A percentile compares a stretch with the other conserved stretches of the same genome.
phyloP scores from a whole-genome alignment of 2,113 vertebrate genomes.

The Megaceryle torquata region DNA sequence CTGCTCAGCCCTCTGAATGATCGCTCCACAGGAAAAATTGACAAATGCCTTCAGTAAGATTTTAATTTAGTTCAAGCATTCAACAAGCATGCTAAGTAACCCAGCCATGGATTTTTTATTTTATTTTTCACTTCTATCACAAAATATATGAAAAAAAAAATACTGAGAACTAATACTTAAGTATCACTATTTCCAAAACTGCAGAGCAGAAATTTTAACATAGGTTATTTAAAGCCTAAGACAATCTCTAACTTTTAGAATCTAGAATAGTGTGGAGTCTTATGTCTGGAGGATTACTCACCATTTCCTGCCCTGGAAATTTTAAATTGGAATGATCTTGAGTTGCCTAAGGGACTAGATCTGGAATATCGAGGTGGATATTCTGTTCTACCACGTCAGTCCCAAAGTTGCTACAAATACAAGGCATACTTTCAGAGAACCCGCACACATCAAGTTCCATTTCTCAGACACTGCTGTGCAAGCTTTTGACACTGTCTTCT shows the following conservation, averaged over 20 bases:
- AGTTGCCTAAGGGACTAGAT: not conserved
- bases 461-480: not conserved
- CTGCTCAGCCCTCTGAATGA: not conserved
- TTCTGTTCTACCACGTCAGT: not conserved
- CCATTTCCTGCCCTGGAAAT: not conserved
- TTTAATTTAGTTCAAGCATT: not conserved
- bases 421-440: not conserved
- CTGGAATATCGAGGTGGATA: not conserved
- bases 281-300: not conserved
- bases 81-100: not conserved
- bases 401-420: not conserved
- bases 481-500: not conserved
- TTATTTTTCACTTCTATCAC: not conserved
- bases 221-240: not conserved
- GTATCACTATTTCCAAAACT: slow-evolving; percentile 9
- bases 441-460: not conserved
- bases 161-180: not conserved
- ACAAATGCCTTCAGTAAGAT: not conserved
- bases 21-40: not conserved
- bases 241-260: not conserved
- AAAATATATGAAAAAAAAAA: not conserved
- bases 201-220: not conserved
- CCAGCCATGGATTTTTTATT: not conserved
- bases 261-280: not conserved
- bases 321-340: not conserved